A percentile compares a stretch with the other conserved stretches of the same genome.
phyloP scores from a whole-genome alignment of 2,797 vertebrate genomes.

The Microcaecilia unicolor region DNA sequence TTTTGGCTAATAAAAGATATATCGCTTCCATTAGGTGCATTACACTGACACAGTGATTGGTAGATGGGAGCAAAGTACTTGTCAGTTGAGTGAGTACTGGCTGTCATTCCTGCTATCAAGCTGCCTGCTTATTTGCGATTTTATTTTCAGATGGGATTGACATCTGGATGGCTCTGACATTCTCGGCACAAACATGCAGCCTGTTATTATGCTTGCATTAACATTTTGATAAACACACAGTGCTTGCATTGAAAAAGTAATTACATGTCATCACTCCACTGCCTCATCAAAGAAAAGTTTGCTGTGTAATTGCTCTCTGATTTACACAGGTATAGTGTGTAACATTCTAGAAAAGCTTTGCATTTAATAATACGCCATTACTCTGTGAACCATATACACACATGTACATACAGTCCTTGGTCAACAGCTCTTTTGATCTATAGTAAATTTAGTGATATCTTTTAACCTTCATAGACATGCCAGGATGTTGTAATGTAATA shows the following conservation, averaged over 20 bases:
- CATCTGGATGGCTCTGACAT: slow-evolving; percentile 82
- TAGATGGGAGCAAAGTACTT: slow-evolving; percentile 46
- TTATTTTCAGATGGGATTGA: slow-evolving; percentile 90
- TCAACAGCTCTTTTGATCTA: slow-evolving; percentile 41
- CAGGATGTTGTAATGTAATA: slow-evolving; percentile 33
- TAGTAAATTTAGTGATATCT: slow-evolving; percentile 53
- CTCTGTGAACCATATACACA: too few species aligned
- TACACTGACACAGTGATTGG: slow-evolving; percentile 21
- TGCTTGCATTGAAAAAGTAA: slow-evolving; percentile 85
- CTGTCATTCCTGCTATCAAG: slow-evolving; percentile 72
- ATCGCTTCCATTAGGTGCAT: slow-evolving; percentile 38
- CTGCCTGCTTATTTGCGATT: slow-evolving; percentile 77
- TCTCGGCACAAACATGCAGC: slow-evolving; percentile 71
- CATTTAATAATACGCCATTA: slow-evolving; percentile 48
- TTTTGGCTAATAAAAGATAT: slow-evolving; percentile 25
- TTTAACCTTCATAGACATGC: slow-evolving; percentile 56
- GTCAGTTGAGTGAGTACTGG: slow-evolving; percentile 61
- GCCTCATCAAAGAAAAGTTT: slow-evolving; percentile 68
- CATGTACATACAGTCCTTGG: slow-evolving; percentile 47
- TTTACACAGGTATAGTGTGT: slow-evolving; percentile 51
- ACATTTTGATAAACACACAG: slow-evolving; percentile 97
- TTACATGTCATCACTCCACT: slow-evolving; percentile 84
- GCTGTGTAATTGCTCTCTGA: slow-evolving; percentile 57
- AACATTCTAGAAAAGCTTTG: slow-evolving; percentile 31
- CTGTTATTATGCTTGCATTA: slow-evolving; percentile 98